These are phyloP conservation scores for Macropus fuliginosus DNA, from an alignment of 2,797 vertebrate genomes.

Conservation along the genomic window DNA sequence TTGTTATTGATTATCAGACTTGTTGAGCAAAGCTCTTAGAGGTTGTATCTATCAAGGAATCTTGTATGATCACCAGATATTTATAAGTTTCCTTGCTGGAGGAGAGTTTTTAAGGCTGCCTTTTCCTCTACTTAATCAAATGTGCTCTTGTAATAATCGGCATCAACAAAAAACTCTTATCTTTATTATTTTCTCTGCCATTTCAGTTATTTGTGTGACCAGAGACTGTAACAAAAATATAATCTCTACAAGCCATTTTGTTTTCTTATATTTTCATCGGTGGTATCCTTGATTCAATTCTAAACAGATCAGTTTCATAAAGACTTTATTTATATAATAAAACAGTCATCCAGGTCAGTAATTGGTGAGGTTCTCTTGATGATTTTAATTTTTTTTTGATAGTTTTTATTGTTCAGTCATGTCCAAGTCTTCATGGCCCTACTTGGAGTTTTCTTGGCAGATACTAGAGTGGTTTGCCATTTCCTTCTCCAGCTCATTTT, in stretches of 20 bases:
- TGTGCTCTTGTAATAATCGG: not conserved
- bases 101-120: not conserved
- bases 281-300: not conserved
- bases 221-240: not conserved
- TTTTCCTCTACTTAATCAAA: not conserved
- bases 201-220: not conserved
- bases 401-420: not conserved
- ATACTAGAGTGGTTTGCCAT: not conserved
- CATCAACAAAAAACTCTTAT: not conserved
- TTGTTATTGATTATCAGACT: not conserved
- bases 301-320: not conserved
- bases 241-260: not conserved
- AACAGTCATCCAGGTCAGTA: not conserved
- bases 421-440: not conserved
- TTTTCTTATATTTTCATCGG: not conserved
- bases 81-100: not conserved
- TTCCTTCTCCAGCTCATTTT: not conserved
- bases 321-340: not conserved
- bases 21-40: not conserved
- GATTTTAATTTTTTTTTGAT: not conserved
- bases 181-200: not conserved
- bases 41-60: not conserved
- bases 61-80: too few species aligned
- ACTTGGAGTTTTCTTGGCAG: not conserved
- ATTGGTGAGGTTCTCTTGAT: not conserved